Base-by-base conservation (phyloP, 2,888 invertebrate species). In the Hymenopus coronatus region DNA sequence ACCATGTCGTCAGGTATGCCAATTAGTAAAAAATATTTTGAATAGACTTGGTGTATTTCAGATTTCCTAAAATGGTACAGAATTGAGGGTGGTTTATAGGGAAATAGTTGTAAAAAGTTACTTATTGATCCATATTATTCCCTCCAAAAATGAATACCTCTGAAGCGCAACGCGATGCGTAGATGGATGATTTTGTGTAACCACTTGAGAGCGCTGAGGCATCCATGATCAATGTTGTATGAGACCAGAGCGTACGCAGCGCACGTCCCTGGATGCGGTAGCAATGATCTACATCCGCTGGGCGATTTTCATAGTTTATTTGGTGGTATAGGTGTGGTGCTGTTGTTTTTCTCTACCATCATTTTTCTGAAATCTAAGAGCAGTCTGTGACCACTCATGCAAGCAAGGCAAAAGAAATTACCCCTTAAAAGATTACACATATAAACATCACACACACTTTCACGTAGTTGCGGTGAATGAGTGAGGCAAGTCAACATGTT, bases 321-420 rank as follows among this genome's bases (percentile, higher is more conserved):
- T 87, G 87, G 54, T 40, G 82, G 54, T 87, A 70, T 70, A 70
- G 54, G 54, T 70, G 54, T 81, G 81, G 70, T 70, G n/a, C 84
- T 84, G 30, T 84, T 84, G n/a, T 85, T 85, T 46, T 84, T 30
- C 30, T 84, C 40, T 7, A 82, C n/a, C 82, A 30, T 87, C 82
- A 87, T 87, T 87, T 84, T 87, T 87, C 82, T 87, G 82, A 87
- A 82, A 87, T 82, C 82, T 87, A 87, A 85, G 40, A 85, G 89
- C 88, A 89, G 88, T 88, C 85, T 89, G 89, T 89, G 88, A 85
- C 86, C 88, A 89, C 88, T 89, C 89, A 88, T 88, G 89, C 89
- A 89, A 84, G 89, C 83, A 83, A 20, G 54, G 54, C 54, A 70
- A 70, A 88, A 84, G 89, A 88, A 89, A 87, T 87, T 87, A 87